Conservation (phyloP, 2,797 vertebrate genomes). For the Pogonophryne albipinna region DNA sequence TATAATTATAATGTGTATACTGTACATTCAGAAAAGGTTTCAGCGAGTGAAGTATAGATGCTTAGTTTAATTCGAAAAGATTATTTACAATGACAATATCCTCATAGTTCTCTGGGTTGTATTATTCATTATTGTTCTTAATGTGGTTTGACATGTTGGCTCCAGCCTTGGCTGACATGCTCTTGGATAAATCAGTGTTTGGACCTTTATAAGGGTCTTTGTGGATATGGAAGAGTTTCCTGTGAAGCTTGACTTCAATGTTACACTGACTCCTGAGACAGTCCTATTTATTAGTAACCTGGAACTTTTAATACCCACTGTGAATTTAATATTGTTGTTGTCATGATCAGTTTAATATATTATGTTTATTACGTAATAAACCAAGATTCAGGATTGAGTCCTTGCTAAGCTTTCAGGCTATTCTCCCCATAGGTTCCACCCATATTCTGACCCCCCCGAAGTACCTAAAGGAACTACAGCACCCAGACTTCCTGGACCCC, state of each 20-base stretch:
- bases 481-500: slow-evolving; percentile 97
- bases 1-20: neutral
- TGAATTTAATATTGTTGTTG: neutral
- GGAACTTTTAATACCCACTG: neutral
- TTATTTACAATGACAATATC: neutral
- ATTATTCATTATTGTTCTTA: neutral
- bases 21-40: neutral
- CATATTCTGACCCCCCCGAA: slow-evolving; percentile 95
- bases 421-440: slow-evolving; percentile 92
- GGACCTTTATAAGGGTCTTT: slow-evolving; percentile 13
- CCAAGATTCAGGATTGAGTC: slow-evolving; percentile 1
- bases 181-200: neutral
- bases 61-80: neutral
- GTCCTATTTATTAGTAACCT: neutral
- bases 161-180: neutral
- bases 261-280: neutral
- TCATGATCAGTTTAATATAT: neutral
- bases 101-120: slow-evolving; percentile 10
- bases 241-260: slow-evolving; percentile 3
- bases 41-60: neutral
- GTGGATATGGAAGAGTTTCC: slow-evolving; percentile 7
- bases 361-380: neutral
- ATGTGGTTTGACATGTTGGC: neutral
- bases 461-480: slow-evolving; percentile 97
- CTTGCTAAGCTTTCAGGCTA: slow-evolving; percentile 70